Evolutionary conservation across 2,113 vertebrate genomes (phyloP).

Genomic region (Salvelinus alpinus): DNA sequence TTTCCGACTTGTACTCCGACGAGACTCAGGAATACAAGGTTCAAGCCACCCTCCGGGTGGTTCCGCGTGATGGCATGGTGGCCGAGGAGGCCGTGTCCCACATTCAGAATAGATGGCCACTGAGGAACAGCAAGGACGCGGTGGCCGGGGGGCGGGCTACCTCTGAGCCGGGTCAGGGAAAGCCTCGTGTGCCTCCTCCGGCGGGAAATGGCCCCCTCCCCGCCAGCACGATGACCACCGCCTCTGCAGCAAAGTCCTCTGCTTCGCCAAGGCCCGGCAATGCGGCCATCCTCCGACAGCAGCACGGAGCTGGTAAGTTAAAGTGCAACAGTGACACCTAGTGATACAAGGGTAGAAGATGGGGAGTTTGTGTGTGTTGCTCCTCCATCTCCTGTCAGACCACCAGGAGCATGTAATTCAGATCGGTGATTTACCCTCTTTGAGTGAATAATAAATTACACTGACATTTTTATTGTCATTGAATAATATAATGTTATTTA

Average conservation of each 20-base stretch:
- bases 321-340: slow-evolving; percentile 62
- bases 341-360: slow-evolving; percentile 15
- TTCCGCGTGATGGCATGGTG: slow-evolving; percentile 82
- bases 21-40: slow-evolving; percentile 88
- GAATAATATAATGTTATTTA: not conserved
- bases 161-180: slow-evolving; percentile 64
- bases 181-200: slow-evolving; percentile 60
- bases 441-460: not conserved
- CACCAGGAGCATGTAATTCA: not conserved
- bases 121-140: slow-evolving; percentile 72
- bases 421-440: not conserved
- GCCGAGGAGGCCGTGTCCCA: slow-evolving; percentile 91
- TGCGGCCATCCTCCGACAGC: slow-evolving; percentile 79
- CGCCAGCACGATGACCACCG: slow-evolving; percentile 56
- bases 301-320: slow-evolving; percentile 82
- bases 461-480: not conserved
- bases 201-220: slow-evolving; percentile 58
- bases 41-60: slow-evolving; percentile 82
- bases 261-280: slow-evolving; percentile 77
- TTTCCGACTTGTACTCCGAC: slow-evolving; percentile 88
- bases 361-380: not conserved
- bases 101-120: slow-evolving; percentile 84
- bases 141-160: slow-evolving; percentile 64
- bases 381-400: not conserved
- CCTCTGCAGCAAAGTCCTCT: slow-evolving; percentile 73